phyloP scores from a whole-genome alignment of 2,113 vertebrate species.

The Tachuris rubrigastra region DNA sequence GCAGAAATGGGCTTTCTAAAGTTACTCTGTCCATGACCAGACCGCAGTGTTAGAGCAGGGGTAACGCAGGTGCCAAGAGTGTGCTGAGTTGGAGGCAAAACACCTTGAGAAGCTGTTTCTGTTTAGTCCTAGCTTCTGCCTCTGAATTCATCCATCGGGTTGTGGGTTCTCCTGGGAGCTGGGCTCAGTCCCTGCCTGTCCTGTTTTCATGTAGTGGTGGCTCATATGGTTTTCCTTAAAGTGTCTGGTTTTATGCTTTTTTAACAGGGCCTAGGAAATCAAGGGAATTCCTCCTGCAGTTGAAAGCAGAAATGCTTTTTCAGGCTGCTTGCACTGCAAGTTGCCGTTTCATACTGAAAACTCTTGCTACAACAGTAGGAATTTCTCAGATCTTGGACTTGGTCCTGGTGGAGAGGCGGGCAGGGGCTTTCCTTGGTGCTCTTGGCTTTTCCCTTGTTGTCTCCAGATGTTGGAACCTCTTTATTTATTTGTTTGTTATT shows the following conservation, averaged over 20 bases:
- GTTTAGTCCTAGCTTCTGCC: not conserved
- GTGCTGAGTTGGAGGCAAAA: not conserved
- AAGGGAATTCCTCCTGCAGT: not conserved
- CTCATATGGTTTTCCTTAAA: not conserved
- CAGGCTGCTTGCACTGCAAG: not conserved
- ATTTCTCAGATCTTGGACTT: not conserved
- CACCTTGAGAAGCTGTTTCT: not conserved
- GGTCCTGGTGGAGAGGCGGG: not conserved
- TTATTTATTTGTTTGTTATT: not conserved
- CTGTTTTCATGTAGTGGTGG: not conserved
- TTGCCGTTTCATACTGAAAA: not conserved
- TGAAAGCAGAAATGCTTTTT: not conserved
- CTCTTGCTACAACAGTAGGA: not conserved
- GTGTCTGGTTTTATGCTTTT: not conserved
- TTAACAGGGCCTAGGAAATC: not conserved
- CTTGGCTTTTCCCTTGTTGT: not conserved
- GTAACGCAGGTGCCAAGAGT: rapidly evolving
- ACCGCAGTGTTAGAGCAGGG: not conserved
- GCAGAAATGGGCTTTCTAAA: not conserved
- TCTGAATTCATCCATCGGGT: not conserved
- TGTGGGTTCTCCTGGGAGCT: not conserved
- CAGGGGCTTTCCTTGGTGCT: not conserved
- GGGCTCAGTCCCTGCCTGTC: not conserved
- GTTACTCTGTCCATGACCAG: rapidly evolving
- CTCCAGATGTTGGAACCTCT: not conserved